Conservation (phyloP, 2,113 vertebrate species). For the Cephalopterus ornatus region DNA sequence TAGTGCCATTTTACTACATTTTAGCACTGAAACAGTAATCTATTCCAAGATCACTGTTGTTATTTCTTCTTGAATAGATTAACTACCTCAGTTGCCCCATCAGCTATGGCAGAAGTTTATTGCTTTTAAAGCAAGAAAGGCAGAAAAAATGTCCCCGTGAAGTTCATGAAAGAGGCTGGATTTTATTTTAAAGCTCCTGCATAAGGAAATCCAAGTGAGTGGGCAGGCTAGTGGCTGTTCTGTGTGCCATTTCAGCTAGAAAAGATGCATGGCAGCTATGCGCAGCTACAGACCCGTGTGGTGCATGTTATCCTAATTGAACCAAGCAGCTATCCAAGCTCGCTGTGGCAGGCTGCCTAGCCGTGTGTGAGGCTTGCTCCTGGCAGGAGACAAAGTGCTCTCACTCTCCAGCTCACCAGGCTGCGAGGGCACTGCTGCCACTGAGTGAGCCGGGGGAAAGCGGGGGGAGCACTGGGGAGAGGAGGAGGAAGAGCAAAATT, state of each 20-base stretch:
- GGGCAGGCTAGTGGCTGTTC: not conserved
- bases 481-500: constrained; percentile 2
- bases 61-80: constrained; percentile 54
- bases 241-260: not conserved
- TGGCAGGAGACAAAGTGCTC: not conserved
- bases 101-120: constrained; percentile 1
- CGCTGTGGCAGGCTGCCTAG: not conserved
- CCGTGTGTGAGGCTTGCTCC: not conserved
- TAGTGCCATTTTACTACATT: constrained; percentile 37
- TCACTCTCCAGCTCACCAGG: not conserved
- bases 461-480: not conserved
- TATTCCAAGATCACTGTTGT: not conserved
- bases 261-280: not conserved
- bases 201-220: constrained; percentile 30
- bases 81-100: constrained; percentile 51
- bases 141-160: not conserved
- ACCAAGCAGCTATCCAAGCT: not conserved
- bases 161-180: not conserved
- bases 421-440: not conserved
- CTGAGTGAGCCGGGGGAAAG: not conserved
- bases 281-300: not conserved
- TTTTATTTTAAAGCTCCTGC: constrained; percentile 14
- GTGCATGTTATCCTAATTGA: not conserved
- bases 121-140: not conserved
- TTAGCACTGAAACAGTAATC: constrained; percentile 39